These are phyloP conservation scores for Choristoneura fumiferana DNA, from an alignment of 1,140 invertebrate species.

Conservation along the genomic window DNA sequence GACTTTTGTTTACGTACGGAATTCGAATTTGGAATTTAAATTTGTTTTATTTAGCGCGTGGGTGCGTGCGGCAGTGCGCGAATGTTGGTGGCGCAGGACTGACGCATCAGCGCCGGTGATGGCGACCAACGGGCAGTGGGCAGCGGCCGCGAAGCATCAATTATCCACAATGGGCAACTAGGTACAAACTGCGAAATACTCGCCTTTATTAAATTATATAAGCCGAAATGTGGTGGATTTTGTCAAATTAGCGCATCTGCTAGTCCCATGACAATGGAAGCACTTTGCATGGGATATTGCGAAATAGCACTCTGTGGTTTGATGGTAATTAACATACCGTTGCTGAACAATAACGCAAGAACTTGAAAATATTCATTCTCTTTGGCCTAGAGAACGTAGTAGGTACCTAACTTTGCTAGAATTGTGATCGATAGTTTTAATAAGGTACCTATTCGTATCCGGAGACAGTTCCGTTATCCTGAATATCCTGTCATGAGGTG, in stretches of 20 bases:
- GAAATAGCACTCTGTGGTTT: slow-evolving; percentile 8
- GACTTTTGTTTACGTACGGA: slow-evolving; percentile 13
- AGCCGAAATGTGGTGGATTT: slow-evolving; percentile 12
- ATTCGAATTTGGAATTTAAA: slow-evolving; percentile 32
- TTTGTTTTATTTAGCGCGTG: slow-evolving; percentile 18
- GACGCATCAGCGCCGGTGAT: slow-evolving; percentile 53
- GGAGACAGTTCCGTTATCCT: slow-evolving; percentile 1
- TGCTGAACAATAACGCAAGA: neutral
- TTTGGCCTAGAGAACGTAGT: too few species aligned
- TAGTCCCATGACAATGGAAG: slow-evolving; percentile 3
- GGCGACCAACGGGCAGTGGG: neutral
- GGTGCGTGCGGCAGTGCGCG: slow-evolving; percentile 29
- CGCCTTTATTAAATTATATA: slow-evolving; percentile 64
- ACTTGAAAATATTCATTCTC: neutral
- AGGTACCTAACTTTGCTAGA: too few species aligned
- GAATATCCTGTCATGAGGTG: slow-evolving; percentile 3
- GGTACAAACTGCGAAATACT: slow-evolving; percentile 38
- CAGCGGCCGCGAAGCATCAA: slow-evolving; percentile 38
- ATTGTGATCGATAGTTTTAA: too few species aligned
- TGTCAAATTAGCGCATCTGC: slow-evolving; percentile 18
- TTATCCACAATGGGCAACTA: slow-evolving; percentile 53
- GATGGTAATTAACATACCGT: slow-evolving; percentile 2
- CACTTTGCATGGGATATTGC: slow-evolving; percentile 9
- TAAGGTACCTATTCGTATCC: neutral
- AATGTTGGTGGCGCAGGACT: slow-evolving; percentile 51